Conservation (phyloP, 2,888 invertebrate genomes). For the Schrankia costaestrigalis region DNA sequence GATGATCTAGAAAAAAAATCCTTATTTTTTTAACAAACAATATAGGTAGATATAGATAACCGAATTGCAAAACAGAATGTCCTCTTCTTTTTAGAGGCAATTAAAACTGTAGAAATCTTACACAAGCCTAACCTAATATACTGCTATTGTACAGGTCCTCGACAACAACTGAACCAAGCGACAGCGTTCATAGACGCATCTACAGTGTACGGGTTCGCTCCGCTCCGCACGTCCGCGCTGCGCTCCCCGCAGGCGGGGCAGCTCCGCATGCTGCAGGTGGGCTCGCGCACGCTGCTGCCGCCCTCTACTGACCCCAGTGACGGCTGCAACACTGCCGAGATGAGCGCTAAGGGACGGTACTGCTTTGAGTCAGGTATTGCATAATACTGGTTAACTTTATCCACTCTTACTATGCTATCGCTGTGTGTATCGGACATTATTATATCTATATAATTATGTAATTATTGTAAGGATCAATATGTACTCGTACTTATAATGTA, state of each 20-base stretch:
- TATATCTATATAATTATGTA: too few species aligned
- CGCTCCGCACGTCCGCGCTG: conserved; percentile 69
- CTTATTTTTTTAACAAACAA: too few species aligned
- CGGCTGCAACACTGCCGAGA: conserved; percentile 87
- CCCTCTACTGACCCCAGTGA: conserved; percentile 85
- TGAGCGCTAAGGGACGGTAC: conserved; percentile 86
- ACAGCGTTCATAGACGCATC: conserved; percentile 93
- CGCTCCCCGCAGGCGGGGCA: conserved; percentile 79
- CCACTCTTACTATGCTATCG: neutral
- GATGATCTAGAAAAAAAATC: too few species aligned
- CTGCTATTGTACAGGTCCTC: too few species aligned
- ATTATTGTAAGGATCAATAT: too few species aligned
- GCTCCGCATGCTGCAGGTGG: conserved; percentile 84
- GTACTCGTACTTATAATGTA: too few species aligned
- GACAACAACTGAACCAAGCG: conserved; percentile 93
- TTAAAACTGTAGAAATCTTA: too few species aligned
- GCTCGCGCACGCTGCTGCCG: conserved; percentile 85
- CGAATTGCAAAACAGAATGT: too few species aligned
- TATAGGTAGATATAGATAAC: too few species aligned
- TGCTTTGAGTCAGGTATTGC: conserved; percentile 86
- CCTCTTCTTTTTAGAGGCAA: too few species aligned
- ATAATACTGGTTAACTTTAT: neutral
- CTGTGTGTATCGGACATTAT: too few species aligned
- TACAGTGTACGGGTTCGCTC: conserved; percentile 87
- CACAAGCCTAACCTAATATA: too few species aligned